A percentile compares a stretch with the other conserved stretches of the same genome.
Conservation (phyloP, 2,113 vertebrate species). For the Antechinus flavipes region DNA sequence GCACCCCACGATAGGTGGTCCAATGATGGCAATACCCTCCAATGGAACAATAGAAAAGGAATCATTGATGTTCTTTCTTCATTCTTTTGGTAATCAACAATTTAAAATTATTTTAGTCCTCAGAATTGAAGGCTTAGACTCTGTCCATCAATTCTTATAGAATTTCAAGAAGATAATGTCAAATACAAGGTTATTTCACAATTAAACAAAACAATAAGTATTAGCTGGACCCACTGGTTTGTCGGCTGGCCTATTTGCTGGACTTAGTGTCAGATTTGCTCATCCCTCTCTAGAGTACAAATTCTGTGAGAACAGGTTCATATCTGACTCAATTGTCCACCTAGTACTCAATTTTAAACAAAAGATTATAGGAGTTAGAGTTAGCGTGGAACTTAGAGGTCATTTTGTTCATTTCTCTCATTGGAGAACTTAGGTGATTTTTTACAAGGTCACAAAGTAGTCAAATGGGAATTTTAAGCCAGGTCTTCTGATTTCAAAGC, state of each 20-base stretch:
- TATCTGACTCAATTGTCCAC: background rate
- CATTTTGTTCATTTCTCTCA: background rate
- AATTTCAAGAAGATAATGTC: background rate
- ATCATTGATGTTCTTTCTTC: background rate
- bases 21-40: background rate
- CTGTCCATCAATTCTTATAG: background rate
- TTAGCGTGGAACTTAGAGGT: background rate
- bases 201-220: background rate
- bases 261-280: background rate
- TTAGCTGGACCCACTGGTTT: background rate
- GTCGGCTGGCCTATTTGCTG: no score
- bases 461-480: background rate
- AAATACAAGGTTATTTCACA: background rate
- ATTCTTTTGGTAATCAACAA: background rate
- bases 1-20: background rate
- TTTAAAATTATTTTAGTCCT: background rate
- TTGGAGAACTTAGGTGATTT: background rate
- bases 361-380: background rate
- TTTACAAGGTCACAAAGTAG: background rate
- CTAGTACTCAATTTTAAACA: background rate
- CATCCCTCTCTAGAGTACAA: background rate
- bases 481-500: background rate
- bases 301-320: background rate
- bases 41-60: background rate
- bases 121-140: background rate